Percentiles rank a stretch among this genome's conserved stretches.
Evolutionary conservation across 2,888 invertebrate genomes (phyloP).

Genomic region (Eumacrocentrus americanus): DNA sequence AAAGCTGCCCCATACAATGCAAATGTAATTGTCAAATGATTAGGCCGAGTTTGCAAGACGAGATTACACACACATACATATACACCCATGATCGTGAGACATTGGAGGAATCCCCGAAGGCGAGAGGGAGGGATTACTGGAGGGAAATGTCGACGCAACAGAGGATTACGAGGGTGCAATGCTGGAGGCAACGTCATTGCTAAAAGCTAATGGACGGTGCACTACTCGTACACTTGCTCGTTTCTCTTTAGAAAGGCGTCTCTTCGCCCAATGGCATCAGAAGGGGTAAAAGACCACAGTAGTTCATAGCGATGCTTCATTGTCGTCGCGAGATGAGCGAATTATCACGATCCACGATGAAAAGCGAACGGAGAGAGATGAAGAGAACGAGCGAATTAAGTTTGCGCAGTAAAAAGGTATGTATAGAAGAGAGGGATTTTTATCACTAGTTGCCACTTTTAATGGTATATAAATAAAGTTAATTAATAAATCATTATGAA

Average conservation of each 20-base stretch:
- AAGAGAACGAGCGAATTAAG: background rate
- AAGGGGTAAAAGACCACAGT: background rate
- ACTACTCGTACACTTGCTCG: background rate
- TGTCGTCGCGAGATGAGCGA: no score
- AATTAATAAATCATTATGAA: no score
- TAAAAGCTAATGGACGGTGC: slow-evolving; percentile 49
- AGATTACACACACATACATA: background rate
- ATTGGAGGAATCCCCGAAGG: slow-evolving; percentile 4
- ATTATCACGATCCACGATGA: background rate
- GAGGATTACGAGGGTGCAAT: slow-evolving; percentile 33
- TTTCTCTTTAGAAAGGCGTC: slow-evolving; percentile 10
- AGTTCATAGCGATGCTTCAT: no score
- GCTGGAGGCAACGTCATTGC: slow-evolving; percentile 39
- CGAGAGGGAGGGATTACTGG: background rate
- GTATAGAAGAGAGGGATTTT: background rate
- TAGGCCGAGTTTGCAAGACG: slow-evolving; percentile 5
- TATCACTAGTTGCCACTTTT: no score
- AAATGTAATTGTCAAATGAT: slow-evolving; percentile 29
- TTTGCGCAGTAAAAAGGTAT: no score
- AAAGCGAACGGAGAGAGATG: background rate
- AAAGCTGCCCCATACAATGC: slow-evolving; percentile 22
- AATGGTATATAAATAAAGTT: no score
- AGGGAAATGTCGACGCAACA: background rate
- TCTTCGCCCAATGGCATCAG: background rate
- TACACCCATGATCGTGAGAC: background rate